Percentiles rank a stretch among this genome's conserved stretches.
These are phyloP conservation scores for Choristoneura rosaceana DNA, from an alignment of 2,888 invertebrate genomes.

Conservation along the genomic window DNA sequence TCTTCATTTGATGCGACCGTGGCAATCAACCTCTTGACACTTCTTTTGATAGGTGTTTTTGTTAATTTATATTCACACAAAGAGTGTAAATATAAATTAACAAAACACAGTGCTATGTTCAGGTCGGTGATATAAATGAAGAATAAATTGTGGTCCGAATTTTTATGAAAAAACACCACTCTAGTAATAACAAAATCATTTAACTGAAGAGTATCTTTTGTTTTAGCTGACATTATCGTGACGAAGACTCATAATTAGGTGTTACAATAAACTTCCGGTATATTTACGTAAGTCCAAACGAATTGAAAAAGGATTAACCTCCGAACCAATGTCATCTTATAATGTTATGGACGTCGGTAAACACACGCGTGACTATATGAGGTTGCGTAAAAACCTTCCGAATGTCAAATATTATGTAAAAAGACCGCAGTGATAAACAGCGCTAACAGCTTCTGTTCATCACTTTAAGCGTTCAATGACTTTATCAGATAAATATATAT, in stretches of 20 bases:
- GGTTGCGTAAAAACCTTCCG: slow-evolving; percentile 24
- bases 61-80: no score
- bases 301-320: slow-evolving; percentile 20
- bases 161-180: not conserved
- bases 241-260: not conserved
- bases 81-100: not conserved
- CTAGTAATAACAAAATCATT: no score
- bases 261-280: not conserved
- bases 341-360: slow-evolving; percentile 20
- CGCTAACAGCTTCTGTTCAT: slow-evolving; percentile 12
- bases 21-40: no score
- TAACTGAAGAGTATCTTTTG: not conserved
- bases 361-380: slow-evolving; percentile 5
- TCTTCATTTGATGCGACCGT: not conserved
- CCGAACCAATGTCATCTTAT: slow-evolving; percentile 19
- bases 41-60: not conserved
- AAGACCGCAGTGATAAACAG: slow-evolving; percentile 12
- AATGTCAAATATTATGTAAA: slow-evolving; percentile 34
- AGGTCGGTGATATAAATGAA: not conserved
- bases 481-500: not conserved
- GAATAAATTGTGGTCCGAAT: not conserved
- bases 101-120: not conserved
- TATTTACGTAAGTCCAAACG: slow-evolving; percentile 1
- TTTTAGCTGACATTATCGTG: not conserved
- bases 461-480: slow-evolving; percentile 2